Conservation (phyloP, 2,113 vertebrate genomes). For the Abramis brama region DNA sequence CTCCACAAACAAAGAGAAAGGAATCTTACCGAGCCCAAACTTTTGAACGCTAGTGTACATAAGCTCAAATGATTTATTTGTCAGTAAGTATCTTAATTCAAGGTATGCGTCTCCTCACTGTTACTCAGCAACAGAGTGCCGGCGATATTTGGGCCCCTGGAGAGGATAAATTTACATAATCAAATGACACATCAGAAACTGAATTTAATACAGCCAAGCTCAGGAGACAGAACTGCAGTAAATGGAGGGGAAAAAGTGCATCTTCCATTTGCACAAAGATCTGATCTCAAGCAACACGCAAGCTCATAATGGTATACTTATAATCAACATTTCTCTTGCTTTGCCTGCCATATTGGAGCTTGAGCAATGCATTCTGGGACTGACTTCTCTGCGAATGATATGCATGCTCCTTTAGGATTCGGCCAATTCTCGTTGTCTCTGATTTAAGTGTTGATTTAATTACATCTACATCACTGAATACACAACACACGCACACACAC, state of each 20-base stretch:
- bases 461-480: neutral
- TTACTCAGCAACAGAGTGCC: neutral
- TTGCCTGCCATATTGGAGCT: neutral
- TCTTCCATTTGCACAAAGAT: neutral
- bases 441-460: slow-evolving; percentile 6
- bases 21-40: neutral
- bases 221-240: neutral
- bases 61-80: neutral
- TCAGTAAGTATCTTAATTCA: neutral
- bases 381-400: neutral
- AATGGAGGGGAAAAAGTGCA: neutral
- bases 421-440: neutral
- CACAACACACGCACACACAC: neutral
- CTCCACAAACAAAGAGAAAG: neutral
- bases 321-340: neutral
- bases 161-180: slow-evolving; percentile 38
- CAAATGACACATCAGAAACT: slow-evolving; percentile 40
- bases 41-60: neutral
- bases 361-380: slow-evolving; percentile 15
- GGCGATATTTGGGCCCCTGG: neutral
- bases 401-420: no score
- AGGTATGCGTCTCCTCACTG: neutral
- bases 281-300: neutral
- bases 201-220: slow-evolving; percentile 12
- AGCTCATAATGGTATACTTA: neutral